Evolutionary conservation across 2,113 vertebrate genomes (phyloP), one percentile per base, ranked within the genome.

Genomic region (Sarotherodon lohbergeri): DNA sequence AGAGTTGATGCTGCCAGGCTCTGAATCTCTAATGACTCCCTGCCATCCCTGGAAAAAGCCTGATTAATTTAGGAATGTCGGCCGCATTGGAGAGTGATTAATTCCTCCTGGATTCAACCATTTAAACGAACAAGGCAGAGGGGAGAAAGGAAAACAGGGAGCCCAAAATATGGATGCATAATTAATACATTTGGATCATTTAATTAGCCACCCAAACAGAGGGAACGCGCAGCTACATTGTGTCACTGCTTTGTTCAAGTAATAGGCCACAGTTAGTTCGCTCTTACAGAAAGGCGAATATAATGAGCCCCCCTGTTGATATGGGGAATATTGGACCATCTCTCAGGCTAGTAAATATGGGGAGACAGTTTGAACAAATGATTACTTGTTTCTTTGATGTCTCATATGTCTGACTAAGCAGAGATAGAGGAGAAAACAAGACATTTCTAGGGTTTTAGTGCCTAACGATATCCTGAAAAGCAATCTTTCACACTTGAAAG

Each of bases 61-160:
- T 95, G 93, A 96, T 96, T 95, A 94, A 95, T 96, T 95, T 94
- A 90, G 89, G 90, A 95, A 95, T 91, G 93, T 93, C 63, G 82
- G 88, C 90, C 11, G 22, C 86, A 71, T 86, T 90, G 92, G 90
- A 94, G 92, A 94, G 93, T 95, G 92, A 96, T 95, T 94, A 94
- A 95, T 95, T 96, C 94, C 92, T 94, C 89, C 73, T 90, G 95
- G 95, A 95, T 94, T 93, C 88, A 90, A 94, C 92, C 92, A 93
- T 94, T 94, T 92, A 93, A 93, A 86, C 3, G 84, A 93, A 94
- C 87, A 92, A 91, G 94, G 90, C 86, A 63, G 89, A 86, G 92
- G 90, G 93, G 90, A 84, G 34, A 84, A 59, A 81, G 81, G 79
- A 83, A 93, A 91, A 94, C 87, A 88, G 88, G 66, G 43, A 90